phyloP scores from a whole-genome alignment of 2,888 invertebrate genomes.

The Dorcus parallelipipedus region DNA sequence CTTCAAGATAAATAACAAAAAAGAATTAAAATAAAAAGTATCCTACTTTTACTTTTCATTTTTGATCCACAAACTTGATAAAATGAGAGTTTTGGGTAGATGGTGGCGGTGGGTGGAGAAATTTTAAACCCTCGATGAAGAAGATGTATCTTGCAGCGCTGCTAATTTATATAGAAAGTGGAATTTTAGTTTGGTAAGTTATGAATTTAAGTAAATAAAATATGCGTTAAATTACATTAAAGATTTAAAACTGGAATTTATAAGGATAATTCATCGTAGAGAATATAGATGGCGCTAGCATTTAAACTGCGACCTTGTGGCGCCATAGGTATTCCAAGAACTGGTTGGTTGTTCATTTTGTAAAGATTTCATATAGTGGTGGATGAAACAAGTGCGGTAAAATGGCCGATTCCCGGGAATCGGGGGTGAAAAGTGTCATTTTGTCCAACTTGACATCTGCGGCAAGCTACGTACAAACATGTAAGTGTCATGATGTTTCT shows the following conservation, averaged over 20 bases:
- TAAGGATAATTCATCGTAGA: too few relatives aligned
- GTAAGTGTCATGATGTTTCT: constrained; percentile 30
- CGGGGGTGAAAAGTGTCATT: constrained; percentile 36
- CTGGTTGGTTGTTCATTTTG: constrained; percentile 21
- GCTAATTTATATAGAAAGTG: too few relatives aligned
- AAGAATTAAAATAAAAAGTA: too few relatives aligned
- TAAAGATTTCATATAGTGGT: constrained; percentile 24
- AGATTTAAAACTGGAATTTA: too few relatives aligned
- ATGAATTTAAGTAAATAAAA: background rate
- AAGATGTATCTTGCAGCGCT: too few relatives aligned
- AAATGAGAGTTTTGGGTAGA: too few relatives aligned
- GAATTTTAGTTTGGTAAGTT: too few relatives aligned
- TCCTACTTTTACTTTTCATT: too few relatives aligned
- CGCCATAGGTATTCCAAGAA: constrained; percentile 21
- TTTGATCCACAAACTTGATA: too few relatives aligned
- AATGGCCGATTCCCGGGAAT: constrained; percentile 37
- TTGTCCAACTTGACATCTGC: constrained; percentile 35
- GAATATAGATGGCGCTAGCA: constrained; percentile 13
- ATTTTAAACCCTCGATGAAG: too few relatives aligned
- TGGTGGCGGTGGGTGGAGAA: too few relatives aligned
- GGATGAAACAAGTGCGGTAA: constrained; percentile 26
- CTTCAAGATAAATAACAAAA: too few relatives aligned
- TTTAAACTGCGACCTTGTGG: constrained; percentile 6
- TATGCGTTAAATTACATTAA: background rate
- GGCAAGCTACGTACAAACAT: constrained; percentile 39